Conservation (phyloP, 2,113 vertebrate species). For the Promerops cafer region DNA sequence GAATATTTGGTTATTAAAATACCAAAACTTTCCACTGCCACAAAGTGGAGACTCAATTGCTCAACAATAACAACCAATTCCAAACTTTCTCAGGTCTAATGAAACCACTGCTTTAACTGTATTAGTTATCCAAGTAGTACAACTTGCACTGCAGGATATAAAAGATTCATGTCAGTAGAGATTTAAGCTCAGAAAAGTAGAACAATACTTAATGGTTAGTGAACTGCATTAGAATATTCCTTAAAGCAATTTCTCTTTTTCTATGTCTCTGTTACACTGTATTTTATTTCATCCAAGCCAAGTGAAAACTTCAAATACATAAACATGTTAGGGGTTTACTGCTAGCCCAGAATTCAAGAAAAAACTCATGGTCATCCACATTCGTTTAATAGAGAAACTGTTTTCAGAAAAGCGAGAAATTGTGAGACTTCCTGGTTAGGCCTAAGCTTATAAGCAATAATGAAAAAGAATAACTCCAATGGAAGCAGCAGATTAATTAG, state of each 20-base stretch:
- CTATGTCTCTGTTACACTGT: not conserved
- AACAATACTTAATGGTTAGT: slow-evolving; percentile 32
- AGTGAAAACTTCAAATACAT: not conserved
- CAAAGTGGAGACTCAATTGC: not conserved
- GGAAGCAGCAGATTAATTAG: not conserved
- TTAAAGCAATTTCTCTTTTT: slow-evolving; percentile 8
- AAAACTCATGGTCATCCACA: not conserved
- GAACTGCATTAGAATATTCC: slow-evolving; percentile 23
- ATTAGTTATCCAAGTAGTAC: slow-evolving; percentile 33
- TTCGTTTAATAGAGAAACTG: not conserved
- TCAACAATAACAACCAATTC: not conserved
- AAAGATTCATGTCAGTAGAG: slow-evolving; percentile 45
- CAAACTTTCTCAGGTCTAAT: not conserved
- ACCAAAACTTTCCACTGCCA: not conserved
- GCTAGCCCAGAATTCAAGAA: not conserved
- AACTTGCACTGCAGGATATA: slow-evolving; percentile 26
- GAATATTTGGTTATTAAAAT: not conserved
- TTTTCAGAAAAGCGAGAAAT: not conserved
- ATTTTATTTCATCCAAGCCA: not conserved
- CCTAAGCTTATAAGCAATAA: not conserved
- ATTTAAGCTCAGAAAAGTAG: slow-evolving; percentile 26
- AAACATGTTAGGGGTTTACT: not conserved
- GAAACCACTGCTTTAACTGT: not conserved
- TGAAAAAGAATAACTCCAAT: not conserved
- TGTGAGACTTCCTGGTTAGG: not conserved